phyloP scores from a whole-genome alignment of 2,113 vertebrate genomes.

The Trematocara marginatum region DNA sequence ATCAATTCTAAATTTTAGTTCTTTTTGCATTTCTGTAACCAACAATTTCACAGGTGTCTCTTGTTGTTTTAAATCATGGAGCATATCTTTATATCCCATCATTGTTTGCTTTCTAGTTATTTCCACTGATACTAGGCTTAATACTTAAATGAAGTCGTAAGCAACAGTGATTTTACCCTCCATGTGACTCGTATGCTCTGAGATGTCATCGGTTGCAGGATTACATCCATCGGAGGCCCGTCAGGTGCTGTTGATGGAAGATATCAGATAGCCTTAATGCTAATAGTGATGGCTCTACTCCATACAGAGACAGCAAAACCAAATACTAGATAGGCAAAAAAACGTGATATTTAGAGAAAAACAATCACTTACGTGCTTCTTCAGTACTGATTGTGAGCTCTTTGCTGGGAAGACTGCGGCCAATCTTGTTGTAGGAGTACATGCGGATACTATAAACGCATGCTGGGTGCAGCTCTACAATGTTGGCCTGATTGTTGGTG shows the following conservation, averaged over 20 bases:
- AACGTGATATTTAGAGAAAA: background rate
- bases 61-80: background rate
- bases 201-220: slow-evolving; percentile 90
- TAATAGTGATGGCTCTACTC: background rate
- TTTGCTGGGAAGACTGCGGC: slow-evolving; percentile 95
- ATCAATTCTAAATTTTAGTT: background rate
- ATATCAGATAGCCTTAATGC: background rate
- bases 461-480: slow-evolving; percentile 93
- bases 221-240: slow-evolving; percentile 93
- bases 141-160: background rate
- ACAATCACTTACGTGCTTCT: slow-evolving; percentile 83
- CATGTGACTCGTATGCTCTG: slow-evolving; percentile 98
- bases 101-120: background rate
- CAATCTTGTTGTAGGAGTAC: slow-evolving; percentile 98
- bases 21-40: background rate
- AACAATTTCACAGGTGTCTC: background rate
- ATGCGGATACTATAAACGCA: slow-evolving; percentile 98
- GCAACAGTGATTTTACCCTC: slow-evolving; percentile 80
- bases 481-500: slow-evolving; percentile 98
- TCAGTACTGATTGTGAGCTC: slow-evolving; percentile 96
- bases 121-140: background rate
- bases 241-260: slow-evolving; percentile 80
- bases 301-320: background rate
- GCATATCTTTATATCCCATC: background rate
- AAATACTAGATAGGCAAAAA: background rate